Evolutionary conservation across 2,888 invertebrate genomes (phyloP).

Genomic region (Oxyscelio sp.): DNA sequence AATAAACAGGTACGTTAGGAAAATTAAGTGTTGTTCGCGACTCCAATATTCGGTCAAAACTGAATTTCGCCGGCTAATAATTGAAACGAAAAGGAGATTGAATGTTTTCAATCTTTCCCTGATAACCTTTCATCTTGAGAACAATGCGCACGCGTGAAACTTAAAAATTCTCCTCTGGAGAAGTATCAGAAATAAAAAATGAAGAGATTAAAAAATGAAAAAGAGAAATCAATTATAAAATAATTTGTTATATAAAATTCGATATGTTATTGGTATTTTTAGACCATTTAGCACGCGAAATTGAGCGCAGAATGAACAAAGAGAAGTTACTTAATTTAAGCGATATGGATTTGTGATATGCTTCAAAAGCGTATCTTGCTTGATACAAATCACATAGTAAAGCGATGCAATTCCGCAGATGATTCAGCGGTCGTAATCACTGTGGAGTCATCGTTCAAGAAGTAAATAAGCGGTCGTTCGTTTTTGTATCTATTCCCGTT

Average conservation of each 20-base stretch:
- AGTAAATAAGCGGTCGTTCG: slow-evolving; percentile 12
- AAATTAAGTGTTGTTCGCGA: slow-evolving; percentile 1
- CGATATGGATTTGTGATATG: no score
- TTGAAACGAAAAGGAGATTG: slow-evolving; percentile 17
- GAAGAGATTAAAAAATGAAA: not conserved
- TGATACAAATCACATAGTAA: not conserved
- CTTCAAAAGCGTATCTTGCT: no score
- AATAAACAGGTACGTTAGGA: no score
- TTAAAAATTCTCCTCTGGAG: slow-evolving; percentile 2
- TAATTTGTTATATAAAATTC: no score
- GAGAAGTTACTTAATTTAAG: no score
- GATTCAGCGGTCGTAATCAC: slow-evolving; percentile 23
- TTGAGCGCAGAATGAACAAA: no score
- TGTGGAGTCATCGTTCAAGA: slow-evolving; percentile 43
- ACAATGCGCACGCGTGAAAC: slow-evolving; percentile 26
- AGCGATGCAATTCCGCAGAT: not conserved
- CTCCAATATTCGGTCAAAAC: slow-evolving; percentile 14
- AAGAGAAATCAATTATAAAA: slow-evolving; percentile 14
- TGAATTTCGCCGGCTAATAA: slow-evolving; percentile 19
- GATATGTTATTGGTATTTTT: no score
- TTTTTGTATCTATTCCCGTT: slow-evolving; percentile 11
- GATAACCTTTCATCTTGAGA: slow-evolving; percentile 56
- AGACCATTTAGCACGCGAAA: no score
- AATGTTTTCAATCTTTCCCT: slow-evolving; percentile 35
- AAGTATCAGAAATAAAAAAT: slow-evolving; percentile 24